Evolutionary conservation across 2,888 invertebrate genomes (phyloP), one percentile per base, ranked within the genome.

Genomic region (Hirtodrosophila alboralis): DNA sequence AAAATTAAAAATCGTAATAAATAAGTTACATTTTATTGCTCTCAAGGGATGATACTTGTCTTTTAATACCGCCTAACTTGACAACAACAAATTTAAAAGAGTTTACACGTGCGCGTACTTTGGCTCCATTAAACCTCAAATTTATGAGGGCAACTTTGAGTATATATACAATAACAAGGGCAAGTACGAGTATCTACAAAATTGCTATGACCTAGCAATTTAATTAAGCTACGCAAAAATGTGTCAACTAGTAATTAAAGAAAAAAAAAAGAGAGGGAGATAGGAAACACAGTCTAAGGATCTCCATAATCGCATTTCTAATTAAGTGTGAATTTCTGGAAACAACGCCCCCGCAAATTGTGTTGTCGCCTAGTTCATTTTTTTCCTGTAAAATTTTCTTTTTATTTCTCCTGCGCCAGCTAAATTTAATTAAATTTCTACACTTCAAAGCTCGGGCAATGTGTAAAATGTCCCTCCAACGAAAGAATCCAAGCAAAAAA

Each of bases 351-450:
- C 34, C 52, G 63, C 49, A 77, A 80, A 77, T 67, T 84, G 69
- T 81, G 77, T 75, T 78, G 81, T 78, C 73, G 76, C 84, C 84
- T 84, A 74, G 72, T 84, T 81, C 79, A 79, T 79, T 79, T 75
- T 57, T 56, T 41, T 58, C 12, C 14, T n/a, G n/a, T n/a, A n/a
- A n/a, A n/a, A n/a, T 44, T 37, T 27, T 23, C 7, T 48, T 30
- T 59, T 63, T 54, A 68, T 78, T 67, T 60, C 41, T 41, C 48
- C 58, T 47, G 58, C 38, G 71, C 77, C 44, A 77, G 80, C 74
- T 79, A 77, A 85, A 83, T 83, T 83, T 83, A 83, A 83, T 83
- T 83, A 83, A 83, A 83, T 83, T 84, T 83, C 77, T 59, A 65
- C 83, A 83, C 85, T 83, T 83, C 81, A 83, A 83, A 84, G 81